phyloP scores from a whole-genome alignment of 2,797 vertebrate species.

The Halcyon badia region DNA sequence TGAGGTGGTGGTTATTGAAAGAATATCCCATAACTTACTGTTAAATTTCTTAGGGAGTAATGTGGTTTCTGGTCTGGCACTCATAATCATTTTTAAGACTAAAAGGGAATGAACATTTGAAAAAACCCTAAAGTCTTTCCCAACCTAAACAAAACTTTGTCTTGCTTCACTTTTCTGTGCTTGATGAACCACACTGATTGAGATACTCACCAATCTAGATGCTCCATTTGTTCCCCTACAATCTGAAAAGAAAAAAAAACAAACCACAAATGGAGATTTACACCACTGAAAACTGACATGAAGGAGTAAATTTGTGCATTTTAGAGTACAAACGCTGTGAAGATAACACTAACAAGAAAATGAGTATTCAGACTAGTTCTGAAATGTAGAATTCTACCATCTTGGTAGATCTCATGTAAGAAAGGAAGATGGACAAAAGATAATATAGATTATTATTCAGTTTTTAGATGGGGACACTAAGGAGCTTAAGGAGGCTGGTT shows the following conservation, averaged over 20 bases:
- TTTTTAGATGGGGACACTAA: not conserved
- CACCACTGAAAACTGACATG: not conserved
- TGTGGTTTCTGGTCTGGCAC: not conserved
- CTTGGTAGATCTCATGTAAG: not conserved
- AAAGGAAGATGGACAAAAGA: not conserved
- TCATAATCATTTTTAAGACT: not conserved
- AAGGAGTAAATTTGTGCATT: not conserved
- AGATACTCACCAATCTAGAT: conserved; percentile 63
- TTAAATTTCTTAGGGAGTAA: not conserved
- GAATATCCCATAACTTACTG: not conserved
- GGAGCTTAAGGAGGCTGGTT: not conserved
- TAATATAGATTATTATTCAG: not conserved
- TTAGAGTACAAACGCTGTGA: not conserved
- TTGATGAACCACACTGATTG: not conserved
- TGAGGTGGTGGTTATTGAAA: not conserved
- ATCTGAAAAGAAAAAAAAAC: not conserved
- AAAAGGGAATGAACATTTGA: not conserved
- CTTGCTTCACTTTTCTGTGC: not conserved
- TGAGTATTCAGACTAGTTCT: not conserved
- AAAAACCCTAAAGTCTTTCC: not conserved
- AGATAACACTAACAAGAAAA: not conserved
- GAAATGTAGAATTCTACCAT: not conserved
- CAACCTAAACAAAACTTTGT: not conserved
- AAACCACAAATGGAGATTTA: not conserved
- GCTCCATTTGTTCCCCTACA: conserved; percentile 75